phyloP scores from a whole-genome alignment of 2,888 invertebrate genomes.

The Patella pellucida region DNA sequence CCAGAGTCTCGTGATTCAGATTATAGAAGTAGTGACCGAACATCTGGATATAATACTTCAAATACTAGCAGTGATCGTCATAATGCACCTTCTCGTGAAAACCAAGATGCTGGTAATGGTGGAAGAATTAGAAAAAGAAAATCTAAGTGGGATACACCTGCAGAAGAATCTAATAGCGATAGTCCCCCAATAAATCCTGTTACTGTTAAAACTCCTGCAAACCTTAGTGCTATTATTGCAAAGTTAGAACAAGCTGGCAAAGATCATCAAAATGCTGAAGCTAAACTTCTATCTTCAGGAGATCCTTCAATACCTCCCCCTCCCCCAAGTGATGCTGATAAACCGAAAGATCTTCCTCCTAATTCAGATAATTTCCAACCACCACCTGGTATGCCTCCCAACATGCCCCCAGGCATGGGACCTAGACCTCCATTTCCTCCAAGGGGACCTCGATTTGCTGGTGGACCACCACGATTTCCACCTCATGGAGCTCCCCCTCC shows the following conservation, averaged over 20 bases:
- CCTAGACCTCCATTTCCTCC: constrained; percentile 29
- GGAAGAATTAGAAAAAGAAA: constrained; percentile 42
- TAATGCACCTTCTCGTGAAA: background rate
- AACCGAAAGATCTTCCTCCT: background rate
- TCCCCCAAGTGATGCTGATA: background rate
- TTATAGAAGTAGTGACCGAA: constrained; percentile 10
- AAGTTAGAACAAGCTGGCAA: constrained; percentile 20
- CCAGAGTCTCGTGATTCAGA: constrained; percentile 11
- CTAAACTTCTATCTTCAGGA: background rate
- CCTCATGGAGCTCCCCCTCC: constrained; percentile 16
- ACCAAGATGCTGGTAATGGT: constrained; percentile 17
- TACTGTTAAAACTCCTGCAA: constrained; percentile 9
- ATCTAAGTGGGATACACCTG: constrained; percentile 52
- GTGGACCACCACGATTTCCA: constrained; percentile 13
- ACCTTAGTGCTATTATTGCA: constrained; percentile 5
- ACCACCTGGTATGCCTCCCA: constrained; percentile 7
- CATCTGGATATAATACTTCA: constrained; percentile 13
- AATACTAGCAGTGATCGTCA: constrained; percentile 14
- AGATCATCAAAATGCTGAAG: constrained; percentile 21
- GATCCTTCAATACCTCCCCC: constrained; percentile 11
- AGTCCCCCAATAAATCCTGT: constrained; percentile 10
- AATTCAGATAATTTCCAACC: constrained; percentile 17
- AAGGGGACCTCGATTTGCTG: constrained; percentile 16
- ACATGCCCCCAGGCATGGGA: constrained; percentile 25
- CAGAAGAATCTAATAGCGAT: constrained; percentile 12